Evolutionary conservation across 2,113 vertebrate genomes (phyloP).

Genomic region (Euleptes europaea): DNA sequence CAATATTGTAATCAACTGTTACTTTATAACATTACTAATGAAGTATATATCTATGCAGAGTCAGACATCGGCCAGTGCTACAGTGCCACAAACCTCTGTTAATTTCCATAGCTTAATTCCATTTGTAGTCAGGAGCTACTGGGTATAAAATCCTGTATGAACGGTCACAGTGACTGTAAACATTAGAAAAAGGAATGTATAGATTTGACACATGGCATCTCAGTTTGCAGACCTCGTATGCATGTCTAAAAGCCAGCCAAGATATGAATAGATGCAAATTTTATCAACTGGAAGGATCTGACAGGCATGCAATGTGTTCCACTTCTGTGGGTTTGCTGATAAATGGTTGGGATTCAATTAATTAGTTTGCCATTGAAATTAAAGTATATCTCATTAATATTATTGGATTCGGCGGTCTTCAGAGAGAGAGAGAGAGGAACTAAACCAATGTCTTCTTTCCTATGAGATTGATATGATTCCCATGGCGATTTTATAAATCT

Average conservation of each 20-base stretch:
- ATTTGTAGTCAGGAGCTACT: background rate
- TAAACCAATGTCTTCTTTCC: no score
- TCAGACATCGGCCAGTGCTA: background rate
- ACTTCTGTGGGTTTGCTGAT: background rate
- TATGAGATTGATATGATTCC: background rate
- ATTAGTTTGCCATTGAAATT: background rate
- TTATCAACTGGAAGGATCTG: background rate
- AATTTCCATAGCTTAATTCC: background rate
- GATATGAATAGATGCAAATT: background rate
- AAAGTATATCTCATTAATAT: background rate
- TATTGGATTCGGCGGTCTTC: background rate
- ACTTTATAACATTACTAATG: background rate
- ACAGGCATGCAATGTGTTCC: background rate
- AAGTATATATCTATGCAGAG: background rate
- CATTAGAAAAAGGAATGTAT: no score
- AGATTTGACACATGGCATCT: background rate
- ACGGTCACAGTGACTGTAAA: background rate
- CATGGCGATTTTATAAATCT: background rate
- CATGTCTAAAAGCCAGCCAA: background rate
- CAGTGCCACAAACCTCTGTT: background rate
- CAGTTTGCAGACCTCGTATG: background rate
- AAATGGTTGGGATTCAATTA: background rate
- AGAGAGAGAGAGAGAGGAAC: no score
- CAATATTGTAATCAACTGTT: background rate
- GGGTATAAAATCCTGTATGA: background rate